Evolutionary conservation across 2,113 vertebrate species (phyloP), one percentile per base, ranked within the genome.

Genomic region (Ploceus nigricollis): DNA sequence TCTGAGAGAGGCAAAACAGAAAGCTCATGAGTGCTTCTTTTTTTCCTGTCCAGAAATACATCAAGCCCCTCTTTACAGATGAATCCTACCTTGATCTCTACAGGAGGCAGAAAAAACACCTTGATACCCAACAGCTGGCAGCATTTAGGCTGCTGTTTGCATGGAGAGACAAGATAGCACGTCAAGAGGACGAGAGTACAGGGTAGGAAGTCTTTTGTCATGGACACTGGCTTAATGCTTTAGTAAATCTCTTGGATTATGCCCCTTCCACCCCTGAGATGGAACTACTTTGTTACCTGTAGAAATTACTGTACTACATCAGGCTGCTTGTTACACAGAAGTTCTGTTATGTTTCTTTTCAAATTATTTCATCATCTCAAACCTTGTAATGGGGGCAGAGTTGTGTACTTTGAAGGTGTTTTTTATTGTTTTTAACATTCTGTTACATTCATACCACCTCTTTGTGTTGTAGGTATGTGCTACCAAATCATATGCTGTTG

Each of bases 401-500:
- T 37, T 63, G 15, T 86, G 51, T 37, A 15, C 24, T 90, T 63
- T 11, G 33, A 54, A 80, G 39, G 13, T 82, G 28, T 33, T 87
- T 70, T 42, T 53, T 57, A 73, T 57, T 58, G 42, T 35, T 90
- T 78, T 71, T 82, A 58, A 21, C 21, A 7, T 57, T 80, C 10
- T 53, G 9, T 92, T 71, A 24, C 20, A 14, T 78, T 94, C 22
- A 75, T n/a, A 3, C 48, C 2, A 2, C 68, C 77, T 83, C 33
- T 91, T 87, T 91, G 39, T 85, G 23, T 97, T 96, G 16, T 94
- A 99, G 99, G 64, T 99, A 99, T 0, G 93, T 99, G 40, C 95
- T 99, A 30, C 99, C 99, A n/a, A 99, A 99, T 91, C 99, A 99
- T 57, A 99, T 99, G 99, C 97, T 99, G 94, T 96, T 98, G 69